Base-by-base conservation (phyloP, 2,797 vertebrate genomes). In the Garrulus glandarius region DNA sequence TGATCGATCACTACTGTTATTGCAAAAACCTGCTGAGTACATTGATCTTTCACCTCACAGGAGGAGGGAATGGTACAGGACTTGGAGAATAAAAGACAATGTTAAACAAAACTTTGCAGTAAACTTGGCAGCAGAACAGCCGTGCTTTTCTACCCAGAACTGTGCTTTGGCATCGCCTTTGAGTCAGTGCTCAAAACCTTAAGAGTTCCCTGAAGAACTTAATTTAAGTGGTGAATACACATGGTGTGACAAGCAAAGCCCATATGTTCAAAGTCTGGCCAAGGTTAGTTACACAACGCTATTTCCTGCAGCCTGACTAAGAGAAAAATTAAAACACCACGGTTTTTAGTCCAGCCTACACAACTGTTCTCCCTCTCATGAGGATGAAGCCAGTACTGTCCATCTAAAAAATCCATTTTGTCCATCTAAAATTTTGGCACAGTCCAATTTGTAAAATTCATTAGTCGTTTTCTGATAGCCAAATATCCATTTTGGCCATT, bases 231-330 rank as follows among this genome's bases (percentile, higher is more conserved):
- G 43, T 34, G 61, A 95, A 88, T 78, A 74, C 89, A 88, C 94
- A 92, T 81, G 85, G 92, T 61, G 71, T 50, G 87, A 95, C 72
- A 96, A 97, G 85, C 53, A 92, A 96, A 92, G 76, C 65, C 89
- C 94, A 94, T 93, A 96, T 95, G 95, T 78, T 96, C 89, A 16
- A 94, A 89, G 83, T 89, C 89, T 95, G 85, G 94, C 90, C 93
- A 88, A 95, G 85, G 93, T 93, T 95, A 94, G 92, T 95, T 95
- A 96, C 80, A 92, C 87, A 95, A 95, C 0, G 0, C 43, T 93
- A 72, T 72, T 95, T 93, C 94, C 92, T 88, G 89, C 57, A 94
- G 89, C 55, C 57, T 89, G 63, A 82, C 67, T 78, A 87, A 78
- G 47, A 89, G 27, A 81, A 96, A 93, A 94, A 89, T 83, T 75